Evolutionary conservation across 2,113 vertebrate species (phyloP), one percentile per base, ranked within the genome.

Genomic region (Elephas maximus): DNA sequence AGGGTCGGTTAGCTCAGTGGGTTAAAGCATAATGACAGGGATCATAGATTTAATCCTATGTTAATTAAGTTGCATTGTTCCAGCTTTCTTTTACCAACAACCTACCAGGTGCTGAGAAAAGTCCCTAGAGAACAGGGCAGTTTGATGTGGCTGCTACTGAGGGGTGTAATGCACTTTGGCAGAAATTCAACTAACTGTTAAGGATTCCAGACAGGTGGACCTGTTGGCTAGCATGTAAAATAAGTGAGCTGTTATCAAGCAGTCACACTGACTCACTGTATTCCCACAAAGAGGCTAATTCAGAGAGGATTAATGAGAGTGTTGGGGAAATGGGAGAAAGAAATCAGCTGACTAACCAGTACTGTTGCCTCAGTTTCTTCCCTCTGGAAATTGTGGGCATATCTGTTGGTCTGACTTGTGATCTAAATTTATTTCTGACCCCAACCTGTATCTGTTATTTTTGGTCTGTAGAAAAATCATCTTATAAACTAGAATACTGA

Each of bases 111-210:
- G 26, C 53, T 83, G 8, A 90, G 45, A 92, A 88, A 63, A 18
- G 11, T 80, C 28, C 28, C 20, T 60, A 18, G 51, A 65, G 28
- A 18, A 79, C 18, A 90, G 57, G 48, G 24, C 1, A 44, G 17
- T 69, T 76, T 92, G 53, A 57, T 57, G 20, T 90, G 41, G 28
- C 26, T 92, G 20, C 28, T 88, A 20, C 48, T 83, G 51, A 86
- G 26, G 26, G 8, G n/a, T 93, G 65, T 17, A 37, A 24, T 33
- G 1, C 14, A 44, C 48, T 85, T 60, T 60, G n/a, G 94, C 30
- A 79, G 88, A 74, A 92, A 82, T 45, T 71, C 37, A 83, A 17
- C 51, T 12, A 83, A 17, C n/a, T 67, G 30, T 88, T 89, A 92
- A 57, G 45, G 5, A 78, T 74, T 82, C 18, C n/a, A 53, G 41